Evolutionary conservation across 2,888 invertebrate species (phyloP), one percentile per base, ranked within the genome.

Genomic region (Microplitis deprimator): DNA sequence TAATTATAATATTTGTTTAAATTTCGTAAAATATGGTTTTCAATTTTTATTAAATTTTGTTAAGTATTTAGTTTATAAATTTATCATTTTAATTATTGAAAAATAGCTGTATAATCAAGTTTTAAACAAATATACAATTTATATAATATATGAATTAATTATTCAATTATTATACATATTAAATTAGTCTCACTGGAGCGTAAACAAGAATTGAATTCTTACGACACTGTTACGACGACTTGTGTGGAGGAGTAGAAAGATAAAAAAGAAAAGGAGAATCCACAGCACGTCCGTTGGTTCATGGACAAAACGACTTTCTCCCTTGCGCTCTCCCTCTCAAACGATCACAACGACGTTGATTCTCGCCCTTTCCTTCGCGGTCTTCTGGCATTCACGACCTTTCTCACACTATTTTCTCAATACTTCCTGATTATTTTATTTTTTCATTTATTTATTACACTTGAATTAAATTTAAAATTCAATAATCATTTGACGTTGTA

Each of bases 281-380:
- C 73, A 69, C 71, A 69, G 67, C 77, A 77, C 77, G 77, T 77
- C 74, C 73, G 69, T 77, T 65, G 77, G 70, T 77, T 77, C 77
- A 77, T 61, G 74, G 77, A 77, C 77, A 67, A 77, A 77, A 77
- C 67, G 73, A 73, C 77, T 77, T 77, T 77, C 77, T 77, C 77
- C 77, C 77, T 75, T 70, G 68, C 60, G 77, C 77, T 77, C 77
- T 77, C 77, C 77, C 77, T 77, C 77, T 74, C 77, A 39, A 76
- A 39, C 69, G 77, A 77, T 77, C 74, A 77, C 68, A 61, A 77
- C 71, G 70, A 74, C 68, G 77, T 73, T 39, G 60, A 77, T 68
- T 68, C 62, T 68, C 77, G 77, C 69, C 74, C 74, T 20, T 64
- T 64, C 41, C 64, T 64, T n/a, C 13, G 20, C 72, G 13, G 67